These are phyloP conservation scores for Xestia xanthographa DNA, from an alignment of 2,888 invertebrate species.

Conservation along the genomic window DNA sequence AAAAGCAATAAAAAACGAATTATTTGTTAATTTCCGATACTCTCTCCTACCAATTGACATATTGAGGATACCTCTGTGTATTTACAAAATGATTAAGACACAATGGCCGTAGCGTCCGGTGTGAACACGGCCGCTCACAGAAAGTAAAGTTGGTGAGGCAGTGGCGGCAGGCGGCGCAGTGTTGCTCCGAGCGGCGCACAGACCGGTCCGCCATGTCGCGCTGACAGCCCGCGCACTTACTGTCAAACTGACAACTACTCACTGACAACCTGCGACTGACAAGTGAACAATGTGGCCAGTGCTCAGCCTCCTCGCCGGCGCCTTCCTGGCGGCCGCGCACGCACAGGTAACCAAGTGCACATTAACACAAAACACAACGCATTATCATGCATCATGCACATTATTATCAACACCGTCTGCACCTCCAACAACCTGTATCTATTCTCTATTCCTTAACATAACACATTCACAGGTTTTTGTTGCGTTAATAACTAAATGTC, in stretches of 20 bases:
- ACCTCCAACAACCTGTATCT: slow-evolving; percentile 34
- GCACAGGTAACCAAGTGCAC: slow-evolving; percentile 80
- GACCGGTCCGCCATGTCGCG: slow-evolving; percentile 84
- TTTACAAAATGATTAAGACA: slow-evolving; percentile 50
- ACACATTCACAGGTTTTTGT: slow-evolving; percentile 48
- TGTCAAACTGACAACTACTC: slow-evolving; percentile 76
- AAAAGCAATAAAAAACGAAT: slow-evolving; percentile 36
- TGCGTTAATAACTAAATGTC: slow-evolving; percentile 49
- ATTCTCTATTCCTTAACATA: slow-evolving; percentile 36
- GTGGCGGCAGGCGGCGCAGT: slow-evolving; percentile 76
- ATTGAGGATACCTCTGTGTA: slow-evolving; percentile 31
- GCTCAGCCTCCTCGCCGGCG: slow-evolving; percentile 78
- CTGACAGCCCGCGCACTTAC: slow-evolving; percentile 73
- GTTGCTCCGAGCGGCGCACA: slow-evolving; percentile 82
- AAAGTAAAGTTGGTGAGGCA: slow-evolving; percentile 87
- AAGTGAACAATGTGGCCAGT: slow-evolving; percentile 81
- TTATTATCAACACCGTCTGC: slow-evolving; percentile 53
- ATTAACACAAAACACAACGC: slow-evolving; percentile 40
- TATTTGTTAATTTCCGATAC: slow-evolving; percentile 22
- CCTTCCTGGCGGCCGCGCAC: slow-evolving; percentile 76
- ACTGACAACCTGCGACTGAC: slow-evolving; percentile 74
- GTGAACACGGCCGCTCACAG: slow-evolving; percentile 83
- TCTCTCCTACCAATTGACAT: slow-evolving; percentile 21
- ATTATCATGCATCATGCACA: slow-evolving; percentile 55
- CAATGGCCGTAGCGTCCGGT: slow-evolving; percentile 59